Conservation (phyloP, 2,888 invertebrate species). For the Drosophila pegasa region DNA sequence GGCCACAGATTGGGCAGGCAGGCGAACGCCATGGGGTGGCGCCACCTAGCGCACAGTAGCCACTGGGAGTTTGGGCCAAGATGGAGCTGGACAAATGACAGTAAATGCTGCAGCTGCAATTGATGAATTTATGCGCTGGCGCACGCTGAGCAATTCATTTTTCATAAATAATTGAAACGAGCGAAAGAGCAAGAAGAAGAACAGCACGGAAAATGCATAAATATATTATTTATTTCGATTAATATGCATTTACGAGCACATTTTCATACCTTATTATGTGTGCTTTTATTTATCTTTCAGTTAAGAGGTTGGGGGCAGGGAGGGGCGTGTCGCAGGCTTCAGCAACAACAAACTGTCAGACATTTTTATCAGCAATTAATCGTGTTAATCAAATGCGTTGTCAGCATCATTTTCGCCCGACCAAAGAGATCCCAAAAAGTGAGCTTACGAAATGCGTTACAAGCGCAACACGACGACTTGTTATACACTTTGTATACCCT, state of each 20-base stretch:
- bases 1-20: conserved; percentile 26
- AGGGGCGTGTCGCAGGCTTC: not conserved
- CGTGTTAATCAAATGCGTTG: conserved; percentile 84
- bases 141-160: conserved; percentile 69
- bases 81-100: conserved; percentile 75
- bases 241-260: conserved; percentile 40
- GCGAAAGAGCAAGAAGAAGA: not conserved
- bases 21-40: conserved; percentile 41
- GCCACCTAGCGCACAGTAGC: conserved; percentile 56
- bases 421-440: conserved; percentile 34
- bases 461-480: conserved; percentile 49
- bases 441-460: conserved; percentile 72
- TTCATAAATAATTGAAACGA: conserved; percentile 76
- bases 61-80: conserved; percentile 46
- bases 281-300: conserved; percentile 26
- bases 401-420: conserved; percentile 81
- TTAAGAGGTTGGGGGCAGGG: not conserved
- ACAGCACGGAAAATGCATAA: not conserved
- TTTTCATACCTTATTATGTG: conserved; percentile 4
- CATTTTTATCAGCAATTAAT: conserved; percentile 83
- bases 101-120: conserved; percentile 69
- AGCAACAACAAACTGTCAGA: conserved; percentile 68
- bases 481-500: conserved; percentile 49
- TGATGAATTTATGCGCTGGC: conserved; percentile 78
- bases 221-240: conserved; percentile 38